These are phyloP conservation scores for Sturnira hondurensis DNA, from an alignment of 2,113 vertebrate genomes.

Conservation along the genomic window DNA sequence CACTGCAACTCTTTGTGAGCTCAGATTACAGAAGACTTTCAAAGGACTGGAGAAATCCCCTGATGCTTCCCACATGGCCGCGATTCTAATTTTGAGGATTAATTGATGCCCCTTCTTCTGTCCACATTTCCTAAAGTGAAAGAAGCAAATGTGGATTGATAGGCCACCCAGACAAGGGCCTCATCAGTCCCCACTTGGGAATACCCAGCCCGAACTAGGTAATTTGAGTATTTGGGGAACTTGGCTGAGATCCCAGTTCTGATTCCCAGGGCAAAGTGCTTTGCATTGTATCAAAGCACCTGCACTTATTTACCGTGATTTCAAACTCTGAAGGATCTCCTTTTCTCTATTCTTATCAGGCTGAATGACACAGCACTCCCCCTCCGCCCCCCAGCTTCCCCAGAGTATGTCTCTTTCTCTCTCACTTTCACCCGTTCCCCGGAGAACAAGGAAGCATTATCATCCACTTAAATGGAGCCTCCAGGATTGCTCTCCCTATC, in stretches of 20 bases:
- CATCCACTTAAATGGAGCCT: background rate
- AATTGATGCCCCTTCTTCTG: background rate
- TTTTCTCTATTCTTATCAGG: background rate
- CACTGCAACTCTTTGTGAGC: background rate
- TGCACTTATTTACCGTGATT: background rate
- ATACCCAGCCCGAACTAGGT: background rate
- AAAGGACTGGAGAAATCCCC: background rate
- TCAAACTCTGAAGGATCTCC: background rate
- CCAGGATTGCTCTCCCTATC: background rate
- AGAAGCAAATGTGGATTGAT: background rate
- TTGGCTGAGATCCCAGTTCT: background rate
- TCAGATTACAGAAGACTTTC: background rate
- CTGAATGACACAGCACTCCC: background rate
- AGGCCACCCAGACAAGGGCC: background rate
- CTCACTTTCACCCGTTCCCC: background rate
- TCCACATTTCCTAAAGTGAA: background rate
- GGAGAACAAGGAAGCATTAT: conserved; percentile 9
- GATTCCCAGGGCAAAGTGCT: background rate
- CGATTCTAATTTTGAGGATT: background rate
- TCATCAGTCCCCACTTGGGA: background rate
- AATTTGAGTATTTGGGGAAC: background rate
- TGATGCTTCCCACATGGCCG: background rate
- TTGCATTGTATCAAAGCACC: background rate
- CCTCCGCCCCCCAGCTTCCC: too few relatives aligned
- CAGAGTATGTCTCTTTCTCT: background rate